Evolutionary conservation across 2,888 invertebrate species (phyloP), one percentile per base, ranked within the genome.

Genomic region (Thera obeliscata): DNA sequence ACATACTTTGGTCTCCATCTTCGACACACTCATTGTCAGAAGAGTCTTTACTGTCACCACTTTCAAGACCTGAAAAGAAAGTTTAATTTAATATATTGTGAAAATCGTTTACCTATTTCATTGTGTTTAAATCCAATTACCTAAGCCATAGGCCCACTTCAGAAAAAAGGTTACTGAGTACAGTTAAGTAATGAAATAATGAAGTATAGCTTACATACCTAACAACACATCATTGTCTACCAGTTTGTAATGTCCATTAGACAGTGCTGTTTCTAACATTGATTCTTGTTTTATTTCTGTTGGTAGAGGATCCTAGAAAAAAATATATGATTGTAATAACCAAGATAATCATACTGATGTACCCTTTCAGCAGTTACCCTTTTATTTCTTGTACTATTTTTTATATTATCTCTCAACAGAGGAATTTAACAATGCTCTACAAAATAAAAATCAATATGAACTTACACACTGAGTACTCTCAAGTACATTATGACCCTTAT

Each of bases 211-310:
- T 22, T 36, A 59, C 55, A 48, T 78, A 87, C 89, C 84, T 76
- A 87, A 84, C 57, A 82, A 70, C 65, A 78, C 78, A 36, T 85
- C 83, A 69, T 74, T 78, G 9, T 81, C 83, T 71, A 75, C 73
- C 33, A 76, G 61, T 72, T 76, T 77, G 54, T 69, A 77, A 60
- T 78, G 81, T 22, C 81, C 79, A 66, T 78, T 80, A 35, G 68
- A 70, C 33, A 69, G n/a, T 3, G 66, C 60, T 57, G 69, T 49
- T 57, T 74, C 78, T 80, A 43, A 85, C 84, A 69, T 60, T 57
- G 79, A 69, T 73, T 89, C 89, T 60, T 86, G 71, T 69, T 88
- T 89, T 12, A 89, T 81, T 74, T 82, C 80, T 35, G 83, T 78
- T 50, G 80, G 84, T 41, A 82, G 66, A 36, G 78, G 74, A 63